Conservation (phyloP, 2,113 vertebrate species). For the Abramis brama region DNA sequence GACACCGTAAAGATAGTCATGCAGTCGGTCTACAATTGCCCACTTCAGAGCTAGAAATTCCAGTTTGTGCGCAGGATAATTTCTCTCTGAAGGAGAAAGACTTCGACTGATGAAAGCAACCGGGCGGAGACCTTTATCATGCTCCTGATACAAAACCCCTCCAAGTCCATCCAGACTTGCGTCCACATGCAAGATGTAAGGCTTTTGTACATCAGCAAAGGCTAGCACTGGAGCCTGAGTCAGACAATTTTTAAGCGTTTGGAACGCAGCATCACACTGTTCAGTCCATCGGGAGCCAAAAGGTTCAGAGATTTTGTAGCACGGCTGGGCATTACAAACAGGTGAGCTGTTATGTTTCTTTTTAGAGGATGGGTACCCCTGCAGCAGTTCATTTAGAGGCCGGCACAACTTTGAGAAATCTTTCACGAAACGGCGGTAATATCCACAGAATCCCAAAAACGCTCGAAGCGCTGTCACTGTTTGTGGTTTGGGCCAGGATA, state of each 20-base stretch:
- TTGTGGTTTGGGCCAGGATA: too few species aligned
- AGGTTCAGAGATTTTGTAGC: not conserved
- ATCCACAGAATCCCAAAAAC: too few species aligned
- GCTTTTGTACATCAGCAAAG: constrained; percentile 11
- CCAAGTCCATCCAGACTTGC: not conserved
- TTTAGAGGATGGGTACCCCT: not conserved
- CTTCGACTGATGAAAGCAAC: constrained; percentile 36
- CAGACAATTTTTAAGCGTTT: not conserved
- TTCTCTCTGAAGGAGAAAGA: not conserved
- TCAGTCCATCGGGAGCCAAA: constrained; percentile 18
- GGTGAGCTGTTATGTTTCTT: not conserved
- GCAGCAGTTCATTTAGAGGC: not conserved
- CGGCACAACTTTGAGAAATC: too few species aligned
- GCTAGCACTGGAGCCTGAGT: not conserved
- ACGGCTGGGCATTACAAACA: not conserved
- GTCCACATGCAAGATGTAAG: constrained; percentile 1
- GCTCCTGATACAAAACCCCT: constrained; percentile 14
- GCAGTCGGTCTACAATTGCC: constrained; percentile 16
- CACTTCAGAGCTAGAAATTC: constrained; percentile 9
- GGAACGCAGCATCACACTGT: not conserved
- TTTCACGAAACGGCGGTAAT: too few species aligned
- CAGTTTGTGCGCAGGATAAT: constrained; percentile 29
- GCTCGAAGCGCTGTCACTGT: too few species aligned
- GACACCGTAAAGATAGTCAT: constrained; percentile 11
- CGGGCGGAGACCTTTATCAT: not conserved